These are phyloP conservation scores for Cataglyphis hispanica DNA, from an alignment of 1,140 invertebrate genomes.

Conservation along the genomic window DNA sequence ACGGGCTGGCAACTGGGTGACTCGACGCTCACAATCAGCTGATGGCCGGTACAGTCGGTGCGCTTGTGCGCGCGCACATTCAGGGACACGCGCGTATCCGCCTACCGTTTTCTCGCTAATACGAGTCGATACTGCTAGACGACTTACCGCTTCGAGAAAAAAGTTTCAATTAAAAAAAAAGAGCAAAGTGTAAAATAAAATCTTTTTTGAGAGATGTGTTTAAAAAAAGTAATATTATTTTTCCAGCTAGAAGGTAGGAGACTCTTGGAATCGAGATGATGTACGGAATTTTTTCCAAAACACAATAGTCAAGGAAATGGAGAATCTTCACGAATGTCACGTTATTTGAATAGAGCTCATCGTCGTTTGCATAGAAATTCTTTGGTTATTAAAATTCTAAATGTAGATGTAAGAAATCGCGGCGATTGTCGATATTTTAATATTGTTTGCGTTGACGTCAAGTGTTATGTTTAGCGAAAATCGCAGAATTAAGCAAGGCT, in stretches of 20 bases:
- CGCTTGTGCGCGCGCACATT: not conserved
- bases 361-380: not conserved
- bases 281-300: not conserved
- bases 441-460: too few species aligned
- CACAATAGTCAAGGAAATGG: not conserved
- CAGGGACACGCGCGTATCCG: not conserved
- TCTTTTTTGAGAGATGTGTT: too few species aligned
- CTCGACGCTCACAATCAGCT: slow-evolving; percentile 44
- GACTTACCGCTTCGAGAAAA: not conserved
- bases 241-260: not conserved
- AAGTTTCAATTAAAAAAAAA: not conserved
- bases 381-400: not conserved
- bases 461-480: slow-evolving; percentile 1
- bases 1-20: slow-evolving; percentile 45
- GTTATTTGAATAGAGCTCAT: not conserved
- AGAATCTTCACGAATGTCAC: not conserved
- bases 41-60: slow-evolving; percentile 23
- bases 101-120: slow-evolving; percentile 18
- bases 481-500: not conserved
- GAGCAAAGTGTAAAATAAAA: not conserved
- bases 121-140: not conserved
- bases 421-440: not conserved
- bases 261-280: not conserved
- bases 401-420: not conserved
- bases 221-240: not conserved